Evolutionary conservation across 2,113 vertebrate genomes (phyloP).

Genomic region (Silurus meridionalis): DNA sequence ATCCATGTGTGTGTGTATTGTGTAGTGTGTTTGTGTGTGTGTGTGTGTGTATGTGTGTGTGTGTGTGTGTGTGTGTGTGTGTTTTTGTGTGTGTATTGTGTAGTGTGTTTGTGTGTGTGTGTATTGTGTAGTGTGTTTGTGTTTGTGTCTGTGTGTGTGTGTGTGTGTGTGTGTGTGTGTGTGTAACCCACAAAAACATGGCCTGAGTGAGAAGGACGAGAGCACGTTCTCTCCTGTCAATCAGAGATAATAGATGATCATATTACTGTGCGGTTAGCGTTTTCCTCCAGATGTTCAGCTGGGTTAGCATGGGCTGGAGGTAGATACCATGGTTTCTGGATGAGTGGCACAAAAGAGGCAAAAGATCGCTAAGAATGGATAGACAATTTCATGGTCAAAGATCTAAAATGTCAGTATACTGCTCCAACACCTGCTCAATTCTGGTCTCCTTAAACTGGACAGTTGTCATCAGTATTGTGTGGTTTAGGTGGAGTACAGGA

Average conservation of each 20-base stretch:
- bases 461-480: neutral
- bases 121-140: neutral
- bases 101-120: too few relatives aligned
- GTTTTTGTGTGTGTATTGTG: neutral
- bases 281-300: neutral
- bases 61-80: neutral
- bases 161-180: constrained; percentile 1
- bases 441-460: neutral
- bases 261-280: neutral
- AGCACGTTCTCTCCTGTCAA: neutral
- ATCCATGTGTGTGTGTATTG: neutral
- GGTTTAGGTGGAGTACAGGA: neutral
- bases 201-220: neutral
- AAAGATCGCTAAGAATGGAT: too few relatives aligned
- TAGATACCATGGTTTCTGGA: neutral
- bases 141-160: neutral
- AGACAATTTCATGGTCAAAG: too few relatives aligned
- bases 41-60: neutral
- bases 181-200: neutral
- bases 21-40: neutral
- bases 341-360: too few relatives aligned
- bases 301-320: neutral
- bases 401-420: neutral
- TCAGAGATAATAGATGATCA: neutral
- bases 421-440: neutral